A percentile compares a stretch with the other conserved stretches of the same genome.
These are phyloP conservation scores for Noctua comes DNA, from an alignment of 2,888 invertebrate genomes.

Conservation along the genomic window DNA sequence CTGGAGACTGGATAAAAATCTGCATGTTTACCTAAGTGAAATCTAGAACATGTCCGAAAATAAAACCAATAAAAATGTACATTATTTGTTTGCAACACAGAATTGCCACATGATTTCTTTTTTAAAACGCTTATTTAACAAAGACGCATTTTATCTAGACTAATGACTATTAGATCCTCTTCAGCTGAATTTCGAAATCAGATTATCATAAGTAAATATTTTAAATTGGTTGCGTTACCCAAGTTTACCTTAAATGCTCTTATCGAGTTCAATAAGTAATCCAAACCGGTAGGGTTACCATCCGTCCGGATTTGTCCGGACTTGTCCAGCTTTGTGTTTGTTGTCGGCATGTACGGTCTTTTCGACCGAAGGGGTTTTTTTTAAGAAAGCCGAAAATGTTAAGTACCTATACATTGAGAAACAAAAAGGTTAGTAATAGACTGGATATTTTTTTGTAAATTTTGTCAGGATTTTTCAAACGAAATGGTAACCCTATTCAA, in stretches of 20 bases:
- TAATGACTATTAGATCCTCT: slow-evolving; percentile 10
- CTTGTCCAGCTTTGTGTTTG: background rate
- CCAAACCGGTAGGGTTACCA: background rate
- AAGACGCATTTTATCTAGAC: background rate
- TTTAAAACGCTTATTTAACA: background rate
- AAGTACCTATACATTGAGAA: background rate
- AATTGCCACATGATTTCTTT: background rate
- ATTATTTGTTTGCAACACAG: background rate
- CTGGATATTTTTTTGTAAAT: background rate
- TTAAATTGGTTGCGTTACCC: slow-evolving; percentile 28
- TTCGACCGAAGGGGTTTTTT: background rate
- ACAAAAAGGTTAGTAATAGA: too few relatives aligned
- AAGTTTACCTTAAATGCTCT: slow-evolving; percentile 44
- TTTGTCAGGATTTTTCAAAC: background rate
- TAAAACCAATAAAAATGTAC: background rate
- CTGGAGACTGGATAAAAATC: background rate
- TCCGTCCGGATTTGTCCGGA: background rate
- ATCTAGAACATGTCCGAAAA: background rate
- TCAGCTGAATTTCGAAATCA: slow-evolving; percentile 31
- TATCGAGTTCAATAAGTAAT: slow-evolving; percentile 34
- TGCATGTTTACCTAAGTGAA: background rate
- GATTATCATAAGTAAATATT: slow-evolving; percentile 22
- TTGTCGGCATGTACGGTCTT: too few relatives aligned
- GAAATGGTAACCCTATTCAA: background rate
- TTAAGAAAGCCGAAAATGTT: background rate